Percentiles rank a stretch among this genome's conserved stretches.
phyloP scores from a whole-genome alignment of 2,113 vertebrate species.

The Corynorhinus townsendii region DNA sequence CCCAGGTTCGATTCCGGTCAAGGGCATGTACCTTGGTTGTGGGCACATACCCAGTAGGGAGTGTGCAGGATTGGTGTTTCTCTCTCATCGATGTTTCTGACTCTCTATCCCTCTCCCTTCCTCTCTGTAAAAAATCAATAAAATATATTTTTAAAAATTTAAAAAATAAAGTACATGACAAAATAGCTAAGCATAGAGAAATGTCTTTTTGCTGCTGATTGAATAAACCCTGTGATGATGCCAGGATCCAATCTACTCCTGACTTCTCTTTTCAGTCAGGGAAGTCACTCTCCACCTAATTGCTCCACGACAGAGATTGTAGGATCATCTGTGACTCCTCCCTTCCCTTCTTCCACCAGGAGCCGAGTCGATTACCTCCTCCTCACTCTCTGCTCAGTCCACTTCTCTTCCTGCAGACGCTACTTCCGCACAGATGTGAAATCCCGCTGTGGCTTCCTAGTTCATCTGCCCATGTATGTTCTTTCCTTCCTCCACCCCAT shows the following conservation, averaged over 20 bases:
- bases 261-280: neutral
- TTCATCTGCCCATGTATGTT: neutral
- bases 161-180: neutral
- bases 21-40: too few relatives aligned
- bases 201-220: neutral
- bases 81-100: too few relatives aligned
- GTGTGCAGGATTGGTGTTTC: too few relatives aligned
- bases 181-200: conserved; percentile 14
- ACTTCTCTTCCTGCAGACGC: neutral
- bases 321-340: neutral
- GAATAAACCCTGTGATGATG: neutral
- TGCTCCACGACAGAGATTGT: neutral
- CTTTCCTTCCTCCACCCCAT: neutral
- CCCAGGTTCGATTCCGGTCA: too few relatives aligned
- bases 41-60: too few relatives aligned
- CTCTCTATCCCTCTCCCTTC: too few relatives aligned
- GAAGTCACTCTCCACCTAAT: neutral
- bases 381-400: neutral
- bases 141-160: too few relatives aligned
- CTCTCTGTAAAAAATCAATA: too few relatives aligned
- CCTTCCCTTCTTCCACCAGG: neutral
- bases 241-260: neutral
- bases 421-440: neutral
- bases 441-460: neutral
- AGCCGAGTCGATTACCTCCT: neutral